phyloP scores from a whole-genome alignment of 2,113 vertebrate genomes.

The Carassius gibelio region DNA sequence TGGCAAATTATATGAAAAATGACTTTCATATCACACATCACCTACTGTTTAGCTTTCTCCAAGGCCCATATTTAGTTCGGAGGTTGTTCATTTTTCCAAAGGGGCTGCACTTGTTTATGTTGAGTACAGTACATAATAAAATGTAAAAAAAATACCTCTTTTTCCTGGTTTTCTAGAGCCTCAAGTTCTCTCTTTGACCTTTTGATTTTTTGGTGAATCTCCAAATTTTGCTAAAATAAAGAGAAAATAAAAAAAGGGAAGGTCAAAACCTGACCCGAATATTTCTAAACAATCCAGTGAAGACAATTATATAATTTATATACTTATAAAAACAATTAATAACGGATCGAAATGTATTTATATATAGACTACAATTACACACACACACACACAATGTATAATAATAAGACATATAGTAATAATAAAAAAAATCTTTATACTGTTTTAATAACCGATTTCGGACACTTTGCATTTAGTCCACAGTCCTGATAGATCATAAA shows the following conservation, averaged over 20 bases:
- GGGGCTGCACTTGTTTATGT: background rate
- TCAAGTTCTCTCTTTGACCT: conserved; percentile 92
- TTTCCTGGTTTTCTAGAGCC: conserved; percentile 92
- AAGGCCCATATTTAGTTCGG: no score
- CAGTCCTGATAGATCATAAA: conserved; percentile 2
- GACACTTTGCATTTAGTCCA: background rate
- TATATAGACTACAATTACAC: background rate
- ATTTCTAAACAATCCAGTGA: background rate
- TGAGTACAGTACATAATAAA: background rate
- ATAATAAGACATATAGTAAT: background rate
- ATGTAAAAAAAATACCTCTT: conserved; percentile 64
- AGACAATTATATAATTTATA: background rate
- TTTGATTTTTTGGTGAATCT: conserved; percentile 95
- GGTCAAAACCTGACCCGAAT: background rate
- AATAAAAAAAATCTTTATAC: background rate
- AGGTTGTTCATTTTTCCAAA: background rate
- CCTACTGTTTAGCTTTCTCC: no score
- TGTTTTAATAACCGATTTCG: background rate
- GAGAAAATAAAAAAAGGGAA: conserved; percentile 21
- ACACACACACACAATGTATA: background rate
- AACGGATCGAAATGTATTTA: no score
- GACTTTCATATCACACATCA: no score
- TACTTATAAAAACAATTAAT: no score
- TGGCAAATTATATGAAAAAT: no score
- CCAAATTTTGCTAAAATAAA: conserved; percentile 91